Evolutionary conservation across 2,797 vertebrate genomes (phyloP).

Genomic region (Anisognathus igniventris): DNA sequence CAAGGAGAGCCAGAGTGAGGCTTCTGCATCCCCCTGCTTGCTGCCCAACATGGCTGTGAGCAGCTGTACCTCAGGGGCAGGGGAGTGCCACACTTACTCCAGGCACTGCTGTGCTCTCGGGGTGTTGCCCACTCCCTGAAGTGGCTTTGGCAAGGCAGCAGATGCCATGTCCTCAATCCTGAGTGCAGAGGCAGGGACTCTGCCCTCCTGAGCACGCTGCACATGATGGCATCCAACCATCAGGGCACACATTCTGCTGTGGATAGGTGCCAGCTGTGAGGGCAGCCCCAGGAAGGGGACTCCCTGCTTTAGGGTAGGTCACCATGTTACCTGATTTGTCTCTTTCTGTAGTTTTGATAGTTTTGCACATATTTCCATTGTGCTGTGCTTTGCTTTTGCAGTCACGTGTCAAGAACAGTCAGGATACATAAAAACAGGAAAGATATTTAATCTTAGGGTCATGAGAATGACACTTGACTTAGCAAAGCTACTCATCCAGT

Average conservation of each 20-base stretch:
- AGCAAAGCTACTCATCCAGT: slow-evolving; percentile 15
- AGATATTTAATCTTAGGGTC: slow-evolving; percentile 57
- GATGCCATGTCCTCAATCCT: fast-evolving
- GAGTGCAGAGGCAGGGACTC: neutral
- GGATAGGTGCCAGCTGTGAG: neutral
- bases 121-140: neutral
- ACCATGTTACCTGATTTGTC: neutral
- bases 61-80: neutral
- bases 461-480: slow-evolving; percentile 51
- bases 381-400: neutral
- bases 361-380: neutral
- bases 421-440: slow-evolving; percentile 58
- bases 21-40: neutral
- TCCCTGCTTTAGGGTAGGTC: neutral
- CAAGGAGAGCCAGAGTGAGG: neutral
- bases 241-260: neutral
- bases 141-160: neutral
- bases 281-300: neutral
- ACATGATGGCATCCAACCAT: fast-evolving
- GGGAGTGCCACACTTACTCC: fast-evolving
- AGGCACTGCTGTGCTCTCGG: neutral
- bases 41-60: neutral
- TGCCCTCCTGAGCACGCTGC: fast-evolving
- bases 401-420: neutral
- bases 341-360: neutral